These are phyloP conservation scores for Euspilapteryx auroguttella DNA, from an alignment of 2,888 invertebrate species.

Conservation along the genomic window DNA sequence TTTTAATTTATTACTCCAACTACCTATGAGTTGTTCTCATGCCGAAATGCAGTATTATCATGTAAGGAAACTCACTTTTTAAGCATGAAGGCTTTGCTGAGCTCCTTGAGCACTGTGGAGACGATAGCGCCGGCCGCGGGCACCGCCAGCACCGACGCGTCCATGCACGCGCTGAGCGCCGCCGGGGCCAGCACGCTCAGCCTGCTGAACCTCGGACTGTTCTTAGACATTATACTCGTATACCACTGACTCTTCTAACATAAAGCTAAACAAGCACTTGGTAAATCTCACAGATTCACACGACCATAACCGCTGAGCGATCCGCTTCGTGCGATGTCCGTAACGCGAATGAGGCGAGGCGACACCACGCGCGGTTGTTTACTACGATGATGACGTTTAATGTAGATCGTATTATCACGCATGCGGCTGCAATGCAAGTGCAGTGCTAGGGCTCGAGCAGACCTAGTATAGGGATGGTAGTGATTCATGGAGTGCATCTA, in stretches of 20 bases:
- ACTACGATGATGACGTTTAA: too few relatives aligned
- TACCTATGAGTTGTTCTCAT: too few relatives aligned
- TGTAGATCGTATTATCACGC: too few relatives aligned
- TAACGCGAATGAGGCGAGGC: slow-evolving; percentile 24
- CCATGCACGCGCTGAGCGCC: slow-evolving; percentile 45
- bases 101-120: slow-evolving; percentile 46
- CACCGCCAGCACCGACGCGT: slow-evolving; percentile 47
- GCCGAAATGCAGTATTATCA: background rate
- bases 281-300: slow-evolving; percentile 15
- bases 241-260: background rate
- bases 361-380: slow-evolving; percentile 7
- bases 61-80: slow-evolving; percentile 31
- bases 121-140: slow-evolving; percentile 50
- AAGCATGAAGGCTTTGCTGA: slow-evolving; percentile 52
- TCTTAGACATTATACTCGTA: slow-evolving; percentile 31
- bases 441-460: too few relatives aligned
- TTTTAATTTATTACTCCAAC: too few relatives aligned
- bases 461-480: too few relatives aligned
- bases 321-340: slow-evolving; percentile 45
- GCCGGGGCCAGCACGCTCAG: slow-evolving; percentile 48
- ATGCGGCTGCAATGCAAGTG: too few relatives aligned
- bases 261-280: too few relatives aligned
- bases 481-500: too few relatives aligned
- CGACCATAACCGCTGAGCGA: slow-evolving; percentile 46
- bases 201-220: slow-evolving; percentile 28